Base-by-base conservation (phyloP, 2,888 invertebrate genomes). In the Brachyptera risi region DNA sequence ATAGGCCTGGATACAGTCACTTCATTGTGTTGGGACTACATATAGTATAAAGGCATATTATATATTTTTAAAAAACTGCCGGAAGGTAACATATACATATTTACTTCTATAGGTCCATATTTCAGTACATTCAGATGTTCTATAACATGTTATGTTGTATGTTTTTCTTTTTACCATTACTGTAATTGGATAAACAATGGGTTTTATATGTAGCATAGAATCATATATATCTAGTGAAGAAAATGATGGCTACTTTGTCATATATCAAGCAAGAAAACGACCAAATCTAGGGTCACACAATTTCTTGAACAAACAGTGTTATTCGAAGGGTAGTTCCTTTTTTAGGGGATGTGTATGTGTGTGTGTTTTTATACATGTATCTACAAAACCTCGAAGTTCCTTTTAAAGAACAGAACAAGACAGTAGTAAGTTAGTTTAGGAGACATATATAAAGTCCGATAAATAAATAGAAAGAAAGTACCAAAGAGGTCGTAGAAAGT, bases 401-500 rank as follows among this genome's bases (percentile, higher is more conserved):
- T 54, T 54, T 37, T 47, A 47, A 54, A 37, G 54, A 54, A 54
- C 54, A 37, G 54, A 54, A 54, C 37, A 37, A 17, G 54, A 35
- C 54, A 35, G 54, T 54, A 54, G 54, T 54, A 54, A 54, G 54
- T 54, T 54, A 54, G 54, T 54, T 54, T 54, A 54, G 54, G 37
- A 54, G 54, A 54, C 54, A 54, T 54, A 44, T 15, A 54, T 54
- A 54, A 54, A 54, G 54, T 54, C 54, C 54, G 54, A 54, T 54
- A 54, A 54, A 54, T 54, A 54, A 54, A 54, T 54, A 54, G 54
- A 54, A 35, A 54, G 54, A 54, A 54, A 54, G 54, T 54, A 54
- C 54, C 37, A 13, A 11, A 17, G 35, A 35, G 54, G 54, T 54
- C 54, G 35, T 31, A 54, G 54, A 35, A 51, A 1, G 54, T 54